phyloP scores from a whole-genome alignment of 2,888 invertebrate genomes.

The Hesperia comma region DNA sequence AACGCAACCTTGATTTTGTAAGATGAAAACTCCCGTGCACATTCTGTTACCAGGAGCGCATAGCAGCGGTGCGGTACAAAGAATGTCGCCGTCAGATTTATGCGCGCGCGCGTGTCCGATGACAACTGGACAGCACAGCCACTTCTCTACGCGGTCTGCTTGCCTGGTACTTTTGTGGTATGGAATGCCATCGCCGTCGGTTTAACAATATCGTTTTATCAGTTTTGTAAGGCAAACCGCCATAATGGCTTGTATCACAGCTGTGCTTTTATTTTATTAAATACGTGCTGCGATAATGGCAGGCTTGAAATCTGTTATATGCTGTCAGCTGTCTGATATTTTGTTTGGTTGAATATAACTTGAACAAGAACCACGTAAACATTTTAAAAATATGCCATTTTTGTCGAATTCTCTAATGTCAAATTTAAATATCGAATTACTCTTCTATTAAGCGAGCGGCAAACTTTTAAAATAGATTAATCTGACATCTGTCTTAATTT shows the following conservation, averaged over 20 bases:
- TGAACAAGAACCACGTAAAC: too few species aligned
- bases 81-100: conserved; percentile 73
- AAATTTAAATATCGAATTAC: too few species aligned
- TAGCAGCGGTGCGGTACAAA: conserved; percentile 65
- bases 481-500: too few species aligned
- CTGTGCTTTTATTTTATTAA: conserved; percentile 4
- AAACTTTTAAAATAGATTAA: too few species aligned
- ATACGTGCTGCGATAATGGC: neutral
- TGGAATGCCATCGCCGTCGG: conserved; percentile 40
- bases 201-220: conserved; percentile 40
- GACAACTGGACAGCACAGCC: conserved; percentile 62
- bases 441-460: too few species aligned
- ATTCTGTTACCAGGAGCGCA: conserved; percentile 57
- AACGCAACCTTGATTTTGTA: conserved; percentile 12
- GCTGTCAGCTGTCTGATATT: too few species aligned
- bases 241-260: conserved; percentile 19
- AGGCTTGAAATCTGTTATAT: neutral
- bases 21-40: conserved; percentile 29
- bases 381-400: too few species aligned
- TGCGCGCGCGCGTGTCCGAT: conserved; percentile 63
- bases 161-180: conserved; percentile 57
- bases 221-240: conserved; percentile 31
- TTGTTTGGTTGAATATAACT: too few species aligned
- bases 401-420: too few species aligned
- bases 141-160: conserved; percentile 64